These are phyloP conservation scores for human DNA, from an alignment of 2,113 vertebrate genomes.

Conservation along the genomic window DNA sequence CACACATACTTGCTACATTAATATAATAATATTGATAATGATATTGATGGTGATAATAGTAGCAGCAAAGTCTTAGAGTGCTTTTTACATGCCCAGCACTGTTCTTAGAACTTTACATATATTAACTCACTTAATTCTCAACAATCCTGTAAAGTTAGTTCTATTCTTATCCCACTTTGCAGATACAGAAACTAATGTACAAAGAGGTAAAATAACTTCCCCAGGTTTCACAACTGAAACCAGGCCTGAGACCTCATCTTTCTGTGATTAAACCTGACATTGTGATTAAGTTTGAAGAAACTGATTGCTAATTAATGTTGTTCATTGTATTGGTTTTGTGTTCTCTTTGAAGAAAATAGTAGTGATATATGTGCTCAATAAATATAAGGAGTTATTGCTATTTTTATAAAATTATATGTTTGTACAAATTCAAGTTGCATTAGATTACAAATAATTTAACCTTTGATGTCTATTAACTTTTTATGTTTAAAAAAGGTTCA, in stretches of 20 bases:
- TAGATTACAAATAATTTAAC: neutral
- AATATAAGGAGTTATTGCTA: neutral
- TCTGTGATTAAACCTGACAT: neutral
- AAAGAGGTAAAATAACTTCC: neutral
- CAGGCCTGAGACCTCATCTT: neutral
- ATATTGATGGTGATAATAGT: neutral
- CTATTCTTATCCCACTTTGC: neutral
- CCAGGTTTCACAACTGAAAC: neutral
- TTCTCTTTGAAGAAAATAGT: conserved; percentile 22
- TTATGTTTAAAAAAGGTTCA: neutral
- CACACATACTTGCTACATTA: neutral
- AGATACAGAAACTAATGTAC: neutral
- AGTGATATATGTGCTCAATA: neutral
- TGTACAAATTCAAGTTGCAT: neutral
- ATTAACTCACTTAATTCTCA: neutral
- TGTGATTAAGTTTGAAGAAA: neutral
- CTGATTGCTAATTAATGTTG: neutral
- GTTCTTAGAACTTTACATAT: neutral
- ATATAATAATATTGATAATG: neutral
- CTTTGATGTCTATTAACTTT: neutral
- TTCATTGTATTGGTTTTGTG: neutral
- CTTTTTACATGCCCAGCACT: neutral
- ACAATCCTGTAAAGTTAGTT: neutral
- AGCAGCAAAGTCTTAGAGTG: neutral
- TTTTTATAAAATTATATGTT: conserved; percentile 15